A percentile compares a stretch with the other conserved stretches of the same genome.
Conservation (phyloP, 2,888 invertebrate genomes). For the Prosopocoilus inquinatus region DNA sequence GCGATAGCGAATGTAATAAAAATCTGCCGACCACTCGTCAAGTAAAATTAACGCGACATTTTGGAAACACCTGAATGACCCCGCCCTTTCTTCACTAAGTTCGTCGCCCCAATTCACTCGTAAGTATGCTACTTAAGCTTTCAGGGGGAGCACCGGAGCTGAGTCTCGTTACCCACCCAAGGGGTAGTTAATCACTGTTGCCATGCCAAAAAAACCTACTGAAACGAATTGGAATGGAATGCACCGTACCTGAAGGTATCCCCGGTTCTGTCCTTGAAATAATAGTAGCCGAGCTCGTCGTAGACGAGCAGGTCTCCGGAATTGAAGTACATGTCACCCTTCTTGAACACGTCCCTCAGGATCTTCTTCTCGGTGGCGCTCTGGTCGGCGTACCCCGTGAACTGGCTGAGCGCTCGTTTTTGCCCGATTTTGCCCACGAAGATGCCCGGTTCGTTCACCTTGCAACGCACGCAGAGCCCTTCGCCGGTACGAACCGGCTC, state of each 20-base stretch:
- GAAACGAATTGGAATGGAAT: too few relatives aligned
- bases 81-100: too few relatives aligned
- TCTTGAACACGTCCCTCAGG: slow-evolving; percentile 67
- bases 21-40: too few relatives aligned
- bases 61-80: too few relatives aligned
- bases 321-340: slow-evolving; percentile 88
- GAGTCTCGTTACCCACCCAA: too few relatives aligned
- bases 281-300: slow-evolving; percentile 91
- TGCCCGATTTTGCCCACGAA: slow-evolving; percentile 71
- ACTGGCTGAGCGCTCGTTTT: slow-evolving; percentile 55
- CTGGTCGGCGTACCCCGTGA: slow-evolving; percentile 68
- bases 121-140: too few relatives aligned
- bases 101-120: too few relatives aligned
- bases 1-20: too few relatives aligned
- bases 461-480: slow-evolving; percentile 76
- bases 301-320: slow-evolving; percentile 86
- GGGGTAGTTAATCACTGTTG: too few relatives aligned
- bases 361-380: slow-evolving; percentile 72
- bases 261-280: slow-evolving; percentile 87
- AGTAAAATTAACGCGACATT: too few relatives aligned
- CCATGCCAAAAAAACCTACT: too few relatives aligned
- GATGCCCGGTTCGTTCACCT: slow-evolving; percentile 82
- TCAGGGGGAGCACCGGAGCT: too few relatives aligned
- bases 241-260: slow-evolving; percentile 69
- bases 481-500: slow-evolving; percentile 67